phyloP scores from a whole-genome alignment of 2,888 invertebrate genomes.

The Hedychridium roseum region DNA sequence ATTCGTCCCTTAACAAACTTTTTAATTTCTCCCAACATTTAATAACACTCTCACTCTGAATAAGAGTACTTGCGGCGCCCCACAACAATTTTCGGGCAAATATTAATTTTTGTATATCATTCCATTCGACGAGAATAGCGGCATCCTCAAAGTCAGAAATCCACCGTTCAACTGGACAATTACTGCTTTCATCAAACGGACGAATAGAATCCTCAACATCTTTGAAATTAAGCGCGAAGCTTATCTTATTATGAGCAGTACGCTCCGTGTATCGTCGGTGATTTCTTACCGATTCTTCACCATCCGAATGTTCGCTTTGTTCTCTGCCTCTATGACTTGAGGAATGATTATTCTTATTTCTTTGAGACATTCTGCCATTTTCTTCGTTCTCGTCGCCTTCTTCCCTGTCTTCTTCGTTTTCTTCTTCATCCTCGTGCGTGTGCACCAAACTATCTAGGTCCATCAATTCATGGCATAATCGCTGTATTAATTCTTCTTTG shows the following conservation, averaged over 20 bases:
- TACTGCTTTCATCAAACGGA: constrained; percentile 2
- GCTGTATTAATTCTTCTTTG: constrained; percentile 4
- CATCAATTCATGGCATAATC: constrained; percentile 5
- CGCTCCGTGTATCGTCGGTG: background rate
- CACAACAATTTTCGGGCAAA: constrained; percentile 12
- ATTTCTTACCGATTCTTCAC: background rate
- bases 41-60: constrained; percentile 7
- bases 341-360: too few relatives aligned
- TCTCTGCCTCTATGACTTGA: background rate
- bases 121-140: constrained; percentile 3
- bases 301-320: background rate
- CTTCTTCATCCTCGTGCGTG: background rate
- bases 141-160: constrained; percentile 10
- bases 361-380: background rate
- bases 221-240: constrained; percentile 1
- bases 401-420: background rate
- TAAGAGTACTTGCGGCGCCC: constrained; percentile 4
- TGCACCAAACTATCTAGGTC: background rate
- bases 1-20: constrained; percentile 5
- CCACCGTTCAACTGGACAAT: constrained; percentile 9
- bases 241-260: background rate
- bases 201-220: constrained; percentile 10
- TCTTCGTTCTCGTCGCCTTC: background rate
- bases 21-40: constrained; percentile 15
- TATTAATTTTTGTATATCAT: constrained; percentile 5